Base-by-base conservation (phyloP, 2,113 vertebrate genomes). In the Neofelis nebulosa region DNA sequence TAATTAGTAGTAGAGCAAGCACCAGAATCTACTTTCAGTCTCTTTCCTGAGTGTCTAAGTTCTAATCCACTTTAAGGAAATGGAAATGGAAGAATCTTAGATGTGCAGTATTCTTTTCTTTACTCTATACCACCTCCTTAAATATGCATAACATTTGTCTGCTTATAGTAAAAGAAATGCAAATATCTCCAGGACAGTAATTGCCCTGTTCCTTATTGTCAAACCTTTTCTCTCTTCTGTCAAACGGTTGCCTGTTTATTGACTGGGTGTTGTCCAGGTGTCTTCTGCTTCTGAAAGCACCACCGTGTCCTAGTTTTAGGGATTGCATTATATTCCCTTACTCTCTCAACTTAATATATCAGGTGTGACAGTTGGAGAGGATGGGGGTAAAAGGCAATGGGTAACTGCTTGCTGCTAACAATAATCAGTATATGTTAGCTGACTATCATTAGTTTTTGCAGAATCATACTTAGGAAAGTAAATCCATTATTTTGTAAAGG, bases 381-480 rank as follows among this genome's bases (percentile, higher is more conserved):
- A 82, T 48, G 15, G 15, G 3, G 29, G 0, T 79, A 48, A 86
- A 96, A 90, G 16, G 1, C 33, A 92, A 36, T 88, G 9, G 80
- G 12, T 45, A 96, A 82, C 93, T 94, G 89, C 90, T 96, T 84
- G n/a, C 16, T 86, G 1, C 14, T 81, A 90, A 85, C 41, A 85
- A 12, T 65, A 97, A 61, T 71, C 13, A 89, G 36, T 71, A 38
- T 14, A 36, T 21, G 27, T 71, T 85, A n/a, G 7, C 68, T 89
- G 23, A 80, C 89, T 89, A 89, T 84, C 84, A 63, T 63, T 79
- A 92, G 38, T 63, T 95, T 36, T 83, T 48, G 1, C 7, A 63
- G 36, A 95, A 27, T 38, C 31, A 74, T 71, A 55, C 55, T 84
- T 96, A 69, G 16, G 4, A 91, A 94, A 23, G n/a, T 68, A 92